Evolutionary conservation across 2,888 invertebrate species (phyloP), one percentile per base, ranked within the genome.

Genomic region (Pristionchus exspectatus): DNA sequence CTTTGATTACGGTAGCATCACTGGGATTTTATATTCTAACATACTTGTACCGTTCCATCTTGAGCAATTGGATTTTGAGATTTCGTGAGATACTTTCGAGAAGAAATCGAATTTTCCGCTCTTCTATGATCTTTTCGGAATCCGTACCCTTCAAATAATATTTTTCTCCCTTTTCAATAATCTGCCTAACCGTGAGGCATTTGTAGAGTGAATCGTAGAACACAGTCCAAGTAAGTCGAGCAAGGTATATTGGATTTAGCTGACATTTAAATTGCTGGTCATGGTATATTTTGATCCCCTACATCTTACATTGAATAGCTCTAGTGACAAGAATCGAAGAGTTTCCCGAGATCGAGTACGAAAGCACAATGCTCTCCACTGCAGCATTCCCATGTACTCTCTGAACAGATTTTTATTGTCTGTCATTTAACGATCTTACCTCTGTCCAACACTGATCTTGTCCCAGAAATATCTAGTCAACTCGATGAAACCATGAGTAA

Each of bases 121-220:
- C 87, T 77, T 87, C 72, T 9, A 69, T 18, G 9, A 69, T 44
- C 87, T 88, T 88, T n/a, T 88, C 77, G 1, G 50, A 5, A 24
- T 56, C 77, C 14, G 56, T 59, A 56, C 56, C 88, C 87, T 85
- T 30, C 0, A 85, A 21, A 16, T 56, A 30, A 10, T 21, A 21
- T 3, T 33, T 59, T 2, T 59, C 5, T 12, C 12, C 1, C 7
- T n/a, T 24, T 63, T 24, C 59, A 30, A 33, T 27, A 50, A 16
- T 30, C 7, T 50, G 44, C 12, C 66, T 63, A 44, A 92, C 92
- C 38, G 91, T 89, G 33, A 91, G 81, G 87, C 90, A 84, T 63
- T 91, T 90, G 85, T 92, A 90, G 59, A 93, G 91, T 3, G 92
- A 89, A 77, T 92, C 92, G 83, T 91, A 93, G 89, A 92, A 92